Evolutionary conservation across 2,113 vertebrate species (phyloP).

Genomic region (Trogon surrucura): DNA sequence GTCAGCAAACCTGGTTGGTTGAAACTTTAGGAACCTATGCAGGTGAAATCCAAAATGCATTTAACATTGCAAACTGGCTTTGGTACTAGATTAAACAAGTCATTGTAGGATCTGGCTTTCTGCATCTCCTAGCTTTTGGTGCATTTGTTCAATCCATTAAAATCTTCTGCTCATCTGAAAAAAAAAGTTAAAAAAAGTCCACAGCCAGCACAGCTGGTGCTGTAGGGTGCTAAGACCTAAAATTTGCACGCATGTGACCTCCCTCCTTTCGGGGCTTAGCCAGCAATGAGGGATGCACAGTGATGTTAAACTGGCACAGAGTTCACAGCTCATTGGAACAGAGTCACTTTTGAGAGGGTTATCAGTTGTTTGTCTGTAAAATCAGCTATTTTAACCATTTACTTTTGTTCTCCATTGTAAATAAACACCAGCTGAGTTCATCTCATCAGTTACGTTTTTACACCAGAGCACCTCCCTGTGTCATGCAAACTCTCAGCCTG

Average conservation of each 20-base stretch:
- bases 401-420: constrained; percentile 7
- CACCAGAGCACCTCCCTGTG: not conserved
- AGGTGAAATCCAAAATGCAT: not conserved
- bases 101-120: not conserved
- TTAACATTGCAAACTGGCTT: not conserved
- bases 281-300: not conserved
- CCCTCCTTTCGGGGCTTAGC: not conserved
- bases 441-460: not conserved
- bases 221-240: not conserved
- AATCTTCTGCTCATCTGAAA: not conserved
- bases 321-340: not conserved
- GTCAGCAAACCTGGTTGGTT: not conserved
- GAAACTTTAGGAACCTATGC: not conserved
- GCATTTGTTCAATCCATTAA: not conserved
- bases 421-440: not conserved
- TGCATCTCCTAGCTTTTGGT: not conserved
- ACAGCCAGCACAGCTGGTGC: not conserved
- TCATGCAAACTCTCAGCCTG: not conserved
- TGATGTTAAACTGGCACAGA: not conserved
- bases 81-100: not conserved
- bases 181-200: not conserved
- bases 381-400: constrained; percentile 26
- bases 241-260: not conserved
- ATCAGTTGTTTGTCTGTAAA: constrained; percentile 23
- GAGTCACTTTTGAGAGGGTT: not conserved